Base-by-base conservation (phyloP, 2,888 invertebrate species). In the Camponotus fellah region DNA sequence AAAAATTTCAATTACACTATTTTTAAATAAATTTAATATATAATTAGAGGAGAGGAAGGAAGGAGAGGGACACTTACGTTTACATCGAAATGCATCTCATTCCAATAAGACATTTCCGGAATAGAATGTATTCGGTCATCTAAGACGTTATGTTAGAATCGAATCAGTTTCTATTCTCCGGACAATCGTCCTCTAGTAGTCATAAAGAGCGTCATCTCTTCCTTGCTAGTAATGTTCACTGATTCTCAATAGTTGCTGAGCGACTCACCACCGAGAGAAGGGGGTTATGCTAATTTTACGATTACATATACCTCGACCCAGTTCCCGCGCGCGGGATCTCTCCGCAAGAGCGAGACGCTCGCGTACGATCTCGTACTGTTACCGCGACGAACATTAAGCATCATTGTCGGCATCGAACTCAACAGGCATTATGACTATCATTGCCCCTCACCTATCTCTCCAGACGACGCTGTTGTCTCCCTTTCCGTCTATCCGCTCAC, bases 251-350 rank as follows among this genome's bases (percentile, higher is more conserved):
- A 56, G 43, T 79, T n/a, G 82, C 56, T 53, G 79, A 66, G n/a
- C 85, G 82, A 89, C 83, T 85, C 84, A 65, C 68, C 85, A 58
- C 75, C 62, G 81, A 88, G 85, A 85, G 68, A 71, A 66, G 74
- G 89, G 85, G 88, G 85, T 91, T 92, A 92, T 93, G 93, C 89
- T 93, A 93, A 92, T 92, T 91, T 91, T 85, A 90, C 91, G 91
- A 92, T 90, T 89, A 88, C 91, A 89, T 89, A 88, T 91, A 89
- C 88, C 87, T 85, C 89, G 90, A 89, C 92, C 88, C 89, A 90
- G 86, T 92, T 92, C 89, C 92, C 86, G 90, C 82, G 87, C 85
- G 90, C 82, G 86, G 89, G 84, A 80, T 86, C 83, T 76, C 75
- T 68, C 71, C 81, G 75, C 84, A 53, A 53, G 84, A 87, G 87